Base-by-base conservation (phyloP, 2,888 invertebrate species). In the Stenolophus ochropezus region DNA sequence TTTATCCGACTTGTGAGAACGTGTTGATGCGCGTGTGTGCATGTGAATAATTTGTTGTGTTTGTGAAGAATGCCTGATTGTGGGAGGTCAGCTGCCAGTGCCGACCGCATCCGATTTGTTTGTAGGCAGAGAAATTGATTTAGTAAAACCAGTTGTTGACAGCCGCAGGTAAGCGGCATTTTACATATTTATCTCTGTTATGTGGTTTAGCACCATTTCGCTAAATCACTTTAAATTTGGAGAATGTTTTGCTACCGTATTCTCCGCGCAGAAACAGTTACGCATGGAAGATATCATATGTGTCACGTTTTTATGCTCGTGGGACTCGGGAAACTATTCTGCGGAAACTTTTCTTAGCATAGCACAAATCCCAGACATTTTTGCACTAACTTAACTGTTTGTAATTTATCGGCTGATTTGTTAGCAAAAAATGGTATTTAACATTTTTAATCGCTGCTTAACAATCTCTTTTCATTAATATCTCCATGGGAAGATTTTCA, bases 191-290 rank as follows among this genome's bases (percentile, higher is more conserved):
- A 73, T 73, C 23, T 73, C 73, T 51, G 23, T 51, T 49, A 47
- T 73, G 73, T 51, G 73, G 73, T 73, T 71, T 73, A 51, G 33
- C 73, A 23, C 51, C 23, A 73, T 49, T 51, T 71, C 33, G 49
- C 47, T 23, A 73, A 71, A 73, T 73, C 49, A 73, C 51, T 47
- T 49, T 73, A 49, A 49, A 49, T 73, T 21, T 49, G n/a, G 20
- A 16, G 73, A 73, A 73, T 49, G 49, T 49, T 49, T 71, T 23
- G 73, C 73, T 73, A 73, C 73, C 21, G 73, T 73, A 49, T 73
- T 73, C 47, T 73, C 23, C 21, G 49, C 20, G 51, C n/a, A 73
- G 47, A 49, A 73, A 73, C 73, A 73, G 73, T 73, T 73, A 49
- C 23, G 18, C 42, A 69, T 69, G 33, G 33, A 16, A 16, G 27